Evolutionary conservation across 64 coral and sea anemone species (phyloP).

Genomic region (Montipora foliosa): DNA sequence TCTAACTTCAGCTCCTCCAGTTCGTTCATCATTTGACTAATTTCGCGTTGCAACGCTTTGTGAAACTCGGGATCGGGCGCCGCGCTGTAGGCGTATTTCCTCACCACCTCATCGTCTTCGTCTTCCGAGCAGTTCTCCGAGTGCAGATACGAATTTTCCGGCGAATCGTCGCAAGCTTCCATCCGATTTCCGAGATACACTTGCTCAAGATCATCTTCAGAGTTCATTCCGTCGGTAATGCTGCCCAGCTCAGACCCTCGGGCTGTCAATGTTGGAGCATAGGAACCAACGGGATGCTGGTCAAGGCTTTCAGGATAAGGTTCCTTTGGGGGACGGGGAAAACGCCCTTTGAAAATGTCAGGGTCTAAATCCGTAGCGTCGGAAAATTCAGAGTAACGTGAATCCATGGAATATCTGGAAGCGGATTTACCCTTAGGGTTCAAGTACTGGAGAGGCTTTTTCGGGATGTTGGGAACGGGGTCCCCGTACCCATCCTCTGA

Average conservation of each 20-base stretch:
- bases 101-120: conserved; percentile 50
- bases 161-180: conserved; percentile 92
- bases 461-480: conserved; percentile 66
- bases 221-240: conserved; percentile 81
- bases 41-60: conserved; percentile 50
- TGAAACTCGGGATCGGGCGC: conserved; percentile 67
- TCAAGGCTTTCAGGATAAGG: conserved; percentile 93
- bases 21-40: conserved; percentile 66
- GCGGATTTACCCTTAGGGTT: conserved; percentile 40
- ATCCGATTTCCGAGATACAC: conserved; percentile 90
- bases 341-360: conserved; percentile 82
- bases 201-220: conserved; percentile 89
- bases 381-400: conserved; percentile 80
- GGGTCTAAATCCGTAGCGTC: conserved; percentile 87
- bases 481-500: conserved; percentile 83
- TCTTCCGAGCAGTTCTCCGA: conserved; percentile 92
- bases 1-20: conserved; percentile 71
- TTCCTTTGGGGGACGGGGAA: conserved; percentile 83
- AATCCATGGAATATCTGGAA: conserved; percentile 89
- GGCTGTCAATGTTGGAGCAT: conserved; percentile 71
- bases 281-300: conserved; percentile 76
- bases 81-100: not conserved
- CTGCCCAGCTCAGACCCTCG: conserved; percentile 86
- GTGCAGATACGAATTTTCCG: conserved; percentile 91
- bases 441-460: conserved; percentile 60